Evolutionary conservation across 2,797 vertebrate species (phyloP), one percentile per base, ranked within the genome.

Genomic region (Nothura maculosa): DNA sequence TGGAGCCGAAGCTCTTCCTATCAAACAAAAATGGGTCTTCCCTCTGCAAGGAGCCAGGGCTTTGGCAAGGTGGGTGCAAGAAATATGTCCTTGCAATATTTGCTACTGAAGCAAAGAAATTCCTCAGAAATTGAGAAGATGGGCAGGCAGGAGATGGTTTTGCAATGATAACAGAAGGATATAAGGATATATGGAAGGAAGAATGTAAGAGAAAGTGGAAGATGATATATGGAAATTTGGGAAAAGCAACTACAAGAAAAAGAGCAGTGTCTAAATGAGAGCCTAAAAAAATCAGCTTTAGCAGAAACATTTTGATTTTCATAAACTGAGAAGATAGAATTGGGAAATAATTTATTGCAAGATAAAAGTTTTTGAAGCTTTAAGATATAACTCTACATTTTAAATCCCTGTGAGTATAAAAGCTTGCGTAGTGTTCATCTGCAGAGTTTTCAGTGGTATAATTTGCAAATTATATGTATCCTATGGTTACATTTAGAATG

Each of bases 61-160:
- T 42, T 30, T 40, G 54, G 7, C 6, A 22, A 17, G 20, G 58
- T 2, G 0, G 14, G 19, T 5, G 4, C 43, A 52, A 48, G 45
- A 73, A 84, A 55, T 13, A 1, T 27, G 17, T 69, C 69, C 0
- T 2, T 60, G 19, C 2, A 25, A 38, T 1, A 2, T 25, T 68
- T 73, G 9, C 21, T 73, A 63, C 11, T 54, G 47, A 6, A 12
- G 27, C 68, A 68, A 86, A 81, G 3, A 30, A 69, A 66, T 78
- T 73, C 11, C 4, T 21, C 43, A 80, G 54, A 82, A 82, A 62
- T 10, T 19, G 63, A 68, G 22, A 19, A 52, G 67, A 75, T 25
- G n/a, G 20, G 21, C 34, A 87, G 25, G 1, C 25, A 62, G 47
- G 9, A 78, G 7, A 62, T 7, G 76, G n/a, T 27, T 70, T 30